Base-by-base conservation (phyloP, 2,113 vertebrate species). In the Nothobranchius kuhntae region DNA sequence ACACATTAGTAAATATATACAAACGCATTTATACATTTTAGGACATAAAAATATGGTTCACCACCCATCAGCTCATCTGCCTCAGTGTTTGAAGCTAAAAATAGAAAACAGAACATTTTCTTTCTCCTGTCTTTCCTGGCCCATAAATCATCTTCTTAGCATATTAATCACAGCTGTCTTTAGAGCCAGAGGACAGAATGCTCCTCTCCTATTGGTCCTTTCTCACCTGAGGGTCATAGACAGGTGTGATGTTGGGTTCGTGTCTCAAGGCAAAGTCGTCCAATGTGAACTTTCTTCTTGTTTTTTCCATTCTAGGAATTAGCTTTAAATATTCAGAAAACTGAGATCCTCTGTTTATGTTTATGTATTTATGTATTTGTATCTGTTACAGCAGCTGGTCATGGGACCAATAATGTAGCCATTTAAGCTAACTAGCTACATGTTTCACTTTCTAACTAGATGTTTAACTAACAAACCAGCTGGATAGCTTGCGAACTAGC, bases 111-210 rank as follows among this genome's bases (percentile, higher is more conserved):
- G 2, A 26, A 7, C 10, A 55, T 1, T 14, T 15, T 59, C 38
- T 47, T 4, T 44, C 56, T 40, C 35, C 36, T 0, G 8, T 47
- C 61, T 21, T 46, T 26, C 56, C 52, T 3, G 15, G 63, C 2
- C 15, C 8, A 15, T 74, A 52, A 53, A 61, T 75, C 82, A 71
- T 76, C 56, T 50, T 38, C 26, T 50, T 50, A 65, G 68, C 0
- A 47, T n/a, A 78, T 85, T 72, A 73, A 81, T 87, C 85, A 75
- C 1, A 2, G 51, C 73, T 63, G 68, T 69, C 68, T 26, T 11
- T 6, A 6, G 40, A n/a, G 52, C 48, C 74, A 60, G 60, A 67
- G 77, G 80, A 65, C 53, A 6, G 35, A 24, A 42, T 58, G 24
- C 70, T 76, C 71, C 63, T 54, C 30, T 69, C 53, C 62, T 17